phyloP scores from a whole-genome alignment of 1,140 invertebrate species.

The Copidosoma floridanum region DNA sequence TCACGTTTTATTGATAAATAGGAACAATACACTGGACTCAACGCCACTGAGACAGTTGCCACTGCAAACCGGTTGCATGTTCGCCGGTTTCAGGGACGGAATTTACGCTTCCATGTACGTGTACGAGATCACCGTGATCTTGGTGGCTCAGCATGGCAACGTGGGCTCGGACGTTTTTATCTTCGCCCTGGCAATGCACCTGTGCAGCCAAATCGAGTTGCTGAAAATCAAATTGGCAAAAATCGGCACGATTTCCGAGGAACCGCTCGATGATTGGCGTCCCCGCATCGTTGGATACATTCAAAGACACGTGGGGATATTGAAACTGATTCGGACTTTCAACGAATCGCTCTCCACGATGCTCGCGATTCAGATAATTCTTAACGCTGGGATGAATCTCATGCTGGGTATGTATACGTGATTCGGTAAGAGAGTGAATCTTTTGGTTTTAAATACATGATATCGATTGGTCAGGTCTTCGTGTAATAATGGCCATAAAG shows the following conservation, averaged over 20 bases:
- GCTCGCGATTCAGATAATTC: conserved; percentile 25
- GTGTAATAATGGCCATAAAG: conserved; percentile 29
- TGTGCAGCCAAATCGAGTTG: conserved; percentile 30
- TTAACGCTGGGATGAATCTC: conserved; percentile 27
- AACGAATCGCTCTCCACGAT: conserved; percentile 23
- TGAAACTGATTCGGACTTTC: conserved; percentile 13
- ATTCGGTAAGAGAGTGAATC: too few relatives aligned
- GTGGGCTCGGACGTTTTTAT: conserved; percentile 29
- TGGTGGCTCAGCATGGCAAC: conserved; percentile 23
- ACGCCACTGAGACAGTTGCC: conserved; percentile 16
- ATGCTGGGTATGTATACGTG: conserved; percentile 33
- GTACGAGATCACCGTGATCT: conserved; percentile 19
- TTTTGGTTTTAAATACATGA: too few relatives aligned
- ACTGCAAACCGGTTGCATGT: conserved; percentile 24
- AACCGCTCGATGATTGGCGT: neutral
- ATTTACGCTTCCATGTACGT: conserved; percentile 23
- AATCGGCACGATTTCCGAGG: neutral
- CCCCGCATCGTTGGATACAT: conserved; percentile 2
- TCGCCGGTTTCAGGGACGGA: conserved; percentile 2
- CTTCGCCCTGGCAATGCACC: conserved; percentile 30
- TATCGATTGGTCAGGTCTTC: conserved; percentile 32
- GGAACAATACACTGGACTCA: neutral
- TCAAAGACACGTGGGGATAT: conserved; percentile 21
- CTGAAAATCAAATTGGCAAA: conserved; percentile 14
- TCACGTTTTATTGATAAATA: too few relatives aligned